A percentile compares a stretch with the other conserved stretches of the same genome.
phyloP scores from a whole-genome alignment of 2,797 vertebrate genomes.

The Phyllotis vaccarum region DNA sequence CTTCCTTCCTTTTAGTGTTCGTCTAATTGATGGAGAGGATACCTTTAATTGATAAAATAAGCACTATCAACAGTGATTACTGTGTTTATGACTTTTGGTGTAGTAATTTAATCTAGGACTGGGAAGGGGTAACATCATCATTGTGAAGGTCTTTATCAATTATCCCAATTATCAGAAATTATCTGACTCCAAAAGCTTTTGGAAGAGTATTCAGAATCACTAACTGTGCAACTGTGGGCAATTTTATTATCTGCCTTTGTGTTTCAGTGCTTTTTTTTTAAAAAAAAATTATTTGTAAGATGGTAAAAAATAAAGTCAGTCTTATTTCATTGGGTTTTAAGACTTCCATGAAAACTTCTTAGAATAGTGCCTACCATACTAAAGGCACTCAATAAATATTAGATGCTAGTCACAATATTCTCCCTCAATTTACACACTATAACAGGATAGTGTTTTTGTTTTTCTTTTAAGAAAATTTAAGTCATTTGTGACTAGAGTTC shows the following conservation, averaged over 20 bases:
- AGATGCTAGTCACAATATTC: slow-evolving; percentile 3
- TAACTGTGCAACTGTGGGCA: not conserved
- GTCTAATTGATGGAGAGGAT: slow-evolving; percentile 47
- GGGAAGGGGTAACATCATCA: not conserved
- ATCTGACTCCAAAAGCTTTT: slow-evolving; percentile 37
- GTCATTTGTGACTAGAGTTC: not conserved
- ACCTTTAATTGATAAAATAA: slow-evolving; percentile 61
- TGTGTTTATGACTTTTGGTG: slow-evolving; percentile 14
- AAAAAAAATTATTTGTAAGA: not conserved
- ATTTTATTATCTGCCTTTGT: slow-evolving; percentile 43
- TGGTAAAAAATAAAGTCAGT: not conserved
- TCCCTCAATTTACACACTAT: not conserved
- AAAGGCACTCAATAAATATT: not conserved
- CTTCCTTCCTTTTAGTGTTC: not conserved
- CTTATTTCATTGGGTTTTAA: not conserved
- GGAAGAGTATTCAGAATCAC: slow-evolving; percentile 37
- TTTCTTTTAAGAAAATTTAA: not conserved
- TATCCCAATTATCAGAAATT: slow-evolving; percentile 67
- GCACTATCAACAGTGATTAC: not conserved
- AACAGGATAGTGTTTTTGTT: not conserved
- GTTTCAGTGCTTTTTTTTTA: not conserved
- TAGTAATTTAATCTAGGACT: slow-evolving; percentile 49
- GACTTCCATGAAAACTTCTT: slow-evolving; percentile 52
- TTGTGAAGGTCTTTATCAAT: slow-evolving; percentile 45
- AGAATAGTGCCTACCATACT: not conserved